Percentiles rank a stretch among this genome's conserved stretches.
Evolutionary conservation across 2,797 vertebrate genomes (phyloP).

Genomic region (Macroramphosus scolopax): DNA sequence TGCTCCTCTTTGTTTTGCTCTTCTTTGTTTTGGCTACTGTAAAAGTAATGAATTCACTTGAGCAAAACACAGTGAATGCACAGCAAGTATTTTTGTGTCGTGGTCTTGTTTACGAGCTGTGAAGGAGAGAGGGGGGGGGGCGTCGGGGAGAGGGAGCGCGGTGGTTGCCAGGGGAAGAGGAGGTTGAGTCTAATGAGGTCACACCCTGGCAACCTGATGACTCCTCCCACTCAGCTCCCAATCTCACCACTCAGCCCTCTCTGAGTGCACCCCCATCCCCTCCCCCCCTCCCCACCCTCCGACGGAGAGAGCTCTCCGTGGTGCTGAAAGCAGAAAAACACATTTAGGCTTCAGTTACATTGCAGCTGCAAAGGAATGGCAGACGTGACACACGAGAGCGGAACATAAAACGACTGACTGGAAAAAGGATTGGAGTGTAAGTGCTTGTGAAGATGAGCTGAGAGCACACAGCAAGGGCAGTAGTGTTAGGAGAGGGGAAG

Average conservation of each 20-base stretch:
- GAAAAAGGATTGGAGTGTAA: conserved; percentile 42
- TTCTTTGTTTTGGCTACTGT: conserved; percentile 44
- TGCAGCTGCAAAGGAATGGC: conserved; percentile 62
- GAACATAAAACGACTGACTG: conserved; percentile 58
- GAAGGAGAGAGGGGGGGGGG: conserved; percentile 28
- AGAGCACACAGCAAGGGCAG: conserved; percentile 48
- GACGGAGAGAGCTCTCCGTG: conserved; percentile 74
- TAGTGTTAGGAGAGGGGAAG: conserved; percentile 50
- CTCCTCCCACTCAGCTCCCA: conserved; percentile 55
- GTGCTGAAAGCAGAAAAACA: conserved; percentile 76
- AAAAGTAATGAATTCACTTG: conserved; percentile 49
- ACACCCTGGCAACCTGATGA: conserved; percentile 76
- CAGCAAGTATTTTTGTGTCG: conserved; percentile 59
- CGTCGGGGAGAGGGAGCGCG: conserved; percentile 17
- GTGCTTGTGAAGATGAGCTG: conserved; percentile 20
- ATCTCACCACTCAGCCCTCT: conserved; percentile 44
- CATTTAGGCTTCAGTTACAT: conserved; percentile 53
- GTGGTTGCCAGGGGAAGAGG: conserved; percentile 69
- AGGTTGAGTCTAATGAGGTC: conserved; percentile 79
- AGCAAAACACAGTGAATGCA: conserved; percentile 44
- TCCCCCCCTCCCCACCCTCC: conserved; percentile 24
- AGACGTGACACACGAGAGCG: conserved; percentile 61
- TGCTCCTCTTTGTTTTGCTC: conserved; percentile 27
- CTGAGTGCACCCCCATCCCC: conserved; percentile 40
- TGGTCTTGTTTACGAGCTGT: conserved; percentile 74